These are phyloP conservation scores for Percina caprodes DNA, from an alignment of 2,113 vertebrate genomes.

Conservation along the genomic window DNA sequence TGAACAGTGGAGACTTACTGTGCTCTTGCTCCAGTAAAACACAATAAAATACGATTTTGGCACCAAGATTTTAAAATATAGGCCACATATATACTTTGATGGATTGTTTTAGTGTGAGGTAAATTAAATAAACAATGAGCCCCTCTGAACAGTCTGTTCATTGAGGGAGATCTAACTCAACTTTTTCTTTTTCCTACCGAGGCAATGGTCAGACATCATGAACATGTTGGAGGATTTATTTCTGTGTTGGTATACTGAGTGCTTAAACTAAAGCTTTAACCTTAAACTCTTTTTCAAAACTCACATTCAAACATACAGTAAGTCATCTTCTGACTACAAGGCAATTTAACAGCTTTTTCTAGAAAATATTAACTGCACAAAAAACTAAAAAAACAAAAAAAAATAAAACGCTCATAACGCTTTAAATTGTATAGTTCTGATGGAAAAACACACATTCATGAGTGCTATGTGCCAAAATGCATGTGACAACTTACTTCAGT, in stretches of 20 bases:
- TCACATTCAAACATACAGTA: background rate
- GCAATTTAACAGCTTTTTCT: background rate
- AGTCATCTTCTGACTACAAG: background rate
- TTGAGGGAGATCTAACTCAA: constrained; percentile 31
- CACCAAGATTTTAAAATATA: background rate
- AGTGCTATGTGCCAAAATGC: background rate
- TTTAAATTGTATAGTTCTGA: background rate
- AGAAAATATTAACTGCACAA: background rate
- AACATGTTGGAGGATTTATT: background rate
- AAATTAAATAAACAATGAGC: constrained; percentile 41
- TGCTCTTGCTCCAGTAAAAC: constrained; percentile 16
- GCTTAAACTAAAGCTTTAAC: background rate
- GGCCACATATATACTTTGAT: background rate
- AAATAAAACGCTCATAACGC: background rate
- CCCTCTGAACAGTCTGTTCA: constrained; percentile 18
- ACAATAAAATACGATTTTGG: constrained; percentile 29
- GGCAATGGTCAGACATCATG: background rate
- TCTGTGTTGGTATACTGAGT: background rate
- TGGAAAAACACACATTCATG: background rate
- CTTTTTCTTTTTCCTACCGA: background rate
- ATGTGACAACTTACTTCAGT: background rate
- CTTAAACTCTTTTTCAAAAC: background rate
- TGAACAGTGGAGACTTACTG: constrained; percentile 12
- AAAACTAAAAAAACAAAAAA: background rate
- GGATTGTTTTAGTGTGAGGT: constrained; percentile 20